phyloP scores from a whole-genome alignment of 2,888 invertebrate species.

The Clanis bilineata region DNA sequence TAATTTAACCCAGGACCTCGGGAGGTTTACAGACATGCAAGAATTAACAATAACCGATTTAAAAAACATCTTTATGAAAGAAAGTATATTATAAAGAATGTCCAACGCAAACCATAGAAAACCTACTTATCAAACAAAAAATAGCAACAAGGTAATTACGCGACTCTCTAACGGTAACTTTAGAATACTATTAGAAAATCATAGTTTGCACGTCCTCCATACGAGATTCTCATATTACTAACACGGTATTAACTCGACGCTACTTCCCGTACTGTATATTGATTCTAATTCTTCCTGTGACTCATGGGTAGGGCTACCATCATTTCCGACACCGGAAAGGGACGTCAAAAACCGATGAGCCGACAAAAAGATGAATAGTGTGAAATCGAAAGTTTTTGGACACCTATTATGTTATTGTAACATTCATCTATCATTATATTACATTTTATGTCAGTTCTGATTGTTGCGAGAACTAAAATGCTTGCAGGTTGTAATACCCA shows the following conservation, averaged over 20 bases:
- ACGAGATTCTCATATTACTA: not conserved
- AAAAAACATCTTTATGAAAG: too few relatives aligned
- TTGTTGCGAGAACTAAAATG: too few relatives aligned
- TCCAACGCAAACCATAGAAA: not conserved
- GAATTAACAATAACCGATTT: too few relatives aligned
- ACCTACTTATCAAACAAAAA: too few relatives aligned
- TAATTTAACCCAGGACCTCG: too few relatives aligned
- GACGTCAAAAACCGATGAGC: not conserved
- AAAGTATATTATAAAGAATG: not conserved
- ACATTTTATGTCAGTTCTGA: too few relatives aligned
- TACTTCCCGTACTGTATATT: conserved; percentile 4
- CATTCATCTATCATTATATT: too few relatives aligned
- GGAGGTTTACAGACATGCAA: too few relatives aligned
- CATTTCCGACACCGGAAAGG: not conserved
- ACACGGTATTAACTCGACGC: not conserved
- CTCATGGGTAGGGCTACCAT: not conserved
- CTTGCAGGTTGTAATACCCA: too few relatives aligned
- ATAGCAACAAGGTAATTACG: not conserved
- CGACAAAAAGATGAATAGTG: too few relatives aligned
- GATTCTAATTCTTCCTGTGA: conserved; percentile 14
- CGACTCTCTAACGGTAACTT: not conserved
- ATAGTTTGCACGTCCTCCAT: not conserved
- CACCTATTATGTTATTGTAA: too few relatives aligned
- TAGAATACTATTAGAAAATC: not conserved
- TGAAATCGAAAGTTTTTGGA: too few relatives aligned